Base-by-base conservation (phyloP, 2,113 vertebrate species). In the Poecile atricapillus region DNA sequence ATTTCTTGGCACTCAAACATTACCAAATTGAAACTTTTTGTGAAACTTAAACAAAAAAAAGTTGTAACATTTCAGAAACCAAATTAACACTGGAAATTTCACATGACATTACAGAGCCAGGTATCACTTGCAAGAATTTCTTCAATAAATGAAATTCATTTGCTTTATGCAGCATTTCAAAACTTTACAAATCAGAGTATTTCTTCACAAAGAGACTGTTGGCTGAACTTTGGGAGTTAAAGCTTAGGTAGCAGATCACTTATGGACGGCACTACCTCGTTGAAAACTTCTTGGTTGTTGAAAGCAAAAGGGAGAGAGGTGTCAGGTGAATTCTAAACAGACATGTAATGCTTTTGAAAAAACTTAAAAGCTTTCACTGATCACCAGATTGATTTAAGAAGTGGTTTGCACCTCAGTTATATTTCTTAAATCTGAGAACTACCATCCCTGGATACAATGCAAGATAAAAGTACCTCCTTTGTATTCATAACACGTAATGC, bases 1-100 rank as follows among this genome's bases (percentile, higher is more conserved):
- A 73, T 80, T 94, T 88, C 71, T 95, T 95, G 92, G 90, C 94
- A 95, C 79, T 93, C 50, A 50, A 49, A 80, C 70, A 91, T 78
- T 41, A 93, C 41, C 69, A 71, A 89, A 64, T 43, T 16, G 43
- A 85, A 76, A 63, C n/a, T 24, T 76, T 63, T 15, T n/a, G 53
- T 83, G 67, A 69, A 85, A 81, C 27, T 79, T 44, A 27, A 78
- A 53, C 35, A 52, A 90, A 75, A 90, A 75, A 85, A 25, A 60
- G 13, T 67, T 0, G 0, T 31, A 87, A 82, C 67, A 76, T 89
- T 93, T 87, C 60, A 84, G 83, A 76, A 85, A 70, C 12, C 52
- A 79, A 82, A 82, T 92, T 30, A 91, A 71, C 77, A 93, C 8
- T 37, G 41, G 84, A 91, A 87, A 79, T 82, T 68, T 76, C 46